Percentiles rank a stretch among this genome's conserved stretches.
Conservation (phyloP, 2,888 invertebrate genomes). For the Orthonychiurus folsomi region DNA sequence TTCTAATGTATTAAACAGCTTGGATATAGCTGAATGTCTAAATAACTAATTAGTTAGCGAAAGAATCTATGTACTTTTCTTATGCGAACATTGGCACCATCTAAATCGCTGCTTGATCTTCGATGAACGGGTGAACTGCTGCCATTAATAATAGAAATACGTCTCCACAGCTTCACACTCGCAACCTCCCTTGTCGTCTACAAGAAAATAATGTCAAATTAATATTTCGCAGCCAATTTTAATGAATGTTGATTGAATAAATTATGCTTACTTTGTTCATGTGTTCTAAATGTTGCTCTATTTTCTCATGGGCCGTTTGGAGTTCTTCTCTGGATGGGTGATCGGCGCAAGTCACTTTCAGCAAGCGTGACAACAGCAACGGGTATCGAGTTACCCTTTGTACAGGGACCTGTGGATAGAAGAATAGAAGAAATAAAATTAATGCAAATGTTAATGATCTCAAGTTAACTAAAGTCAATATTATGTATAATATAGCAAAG, state of each 20-base stretch:
- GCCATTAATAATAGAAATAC: constrained; percentile 66
- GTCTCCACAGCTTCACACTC: constrained; percentile 65
- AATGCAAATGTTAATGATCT: not conserved
- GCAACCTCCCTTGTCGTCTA: constrained; percentile 39
- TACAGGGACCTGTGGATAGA: constrained; percentile 65
- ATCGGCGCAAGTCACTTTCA: constrained; percentile 79
- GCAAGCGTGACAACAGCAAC: constrained; percentile 74
- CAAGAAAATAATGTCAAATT: constrained; percentile 9
- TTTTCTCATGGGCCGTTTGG: constrained; percentile 79
- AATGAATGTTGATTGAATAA: not conserved
- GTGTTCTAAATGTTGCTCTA: constrained; percentile 84
- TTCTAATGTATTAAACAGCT: no score
- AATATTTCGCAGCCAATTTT: no score
- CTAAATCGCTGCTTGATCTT: constrained; percentile 65
- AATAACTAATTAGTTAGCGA: no score
- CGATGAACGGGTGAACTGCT: constrained; percentile 40
- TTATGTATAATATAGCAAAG: no score
- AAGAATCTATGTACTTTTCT: constrained; percentile 53
- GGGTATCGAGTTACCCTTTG: constrained; percentile 96
- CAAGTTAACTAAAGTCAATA: not conserved
- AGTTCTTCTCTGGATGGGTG: constrained; percentile 68
- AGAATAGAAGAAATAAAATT: not conserved
- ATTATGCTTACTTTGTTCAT: constrained; percentile 64
- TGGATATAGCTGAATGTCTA: no score
- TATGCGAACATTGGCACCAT: constrained; percentile 79